A percentile compares a stretch with the other conserved stretches of the same genome.
Evolutionary conservation across 2,113 vertebrate genomes (phyloP).

Genomic region (Steatornis caripensis): DNA sequence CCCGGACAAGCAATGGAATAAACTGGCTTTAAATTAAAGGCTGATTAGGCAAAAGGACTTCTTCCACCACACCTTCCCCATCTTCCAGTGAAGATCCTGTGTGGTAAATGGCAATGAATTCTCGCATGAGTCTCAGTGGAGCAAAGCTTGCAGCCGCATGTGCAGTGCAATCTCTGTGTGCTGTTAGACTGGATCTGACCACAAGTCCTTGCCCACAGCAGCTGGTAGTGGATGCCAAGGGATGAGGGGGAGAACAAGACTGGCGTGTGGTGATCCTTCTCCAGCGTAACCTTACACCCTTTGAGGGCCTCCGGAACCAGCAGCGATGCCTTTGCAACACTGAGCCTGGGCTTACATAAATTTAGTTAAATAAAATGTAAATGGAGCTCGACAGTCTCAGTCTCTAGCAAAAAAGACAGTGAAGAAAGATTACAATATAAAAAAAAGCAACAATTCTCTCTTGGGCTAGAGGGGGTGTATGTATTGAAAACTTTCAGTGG

Average conservation of each 20-base stretch:
- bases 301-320: background rate
- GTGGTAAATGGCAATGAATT: background rate
- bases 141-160: background rate
- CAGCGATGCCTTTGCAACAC: background rate
- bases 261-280: background rate
- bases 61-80: background rate
- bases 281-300: background rate
- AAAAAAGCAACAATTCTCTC: background rate
- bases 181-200: background rate
- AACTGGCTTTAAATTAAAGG: background rate
- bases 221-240: background rate
- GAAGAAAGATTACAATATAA: background rate
- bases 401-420: background rate
- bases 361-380: background rate
- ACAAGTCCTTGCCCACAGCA: fast-evolving
- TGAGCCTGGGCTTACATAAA: background rate
- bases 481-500: background rate
- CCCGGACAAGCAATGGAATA: background rate
- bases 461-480: too few relatives aligned
- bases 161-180: too few relatives aligned
- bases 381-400: background rate
- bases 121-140: fast-evolving
- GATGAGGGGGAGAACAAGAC: background rate
- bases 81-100: background rate
- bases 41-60: background rate